Evolutionary conservation across 35 echinoderm and acorn worm species (phyloP), one percentile per base, ranked within the genome.

Genomic region (Ptychodera flava): DNA sequence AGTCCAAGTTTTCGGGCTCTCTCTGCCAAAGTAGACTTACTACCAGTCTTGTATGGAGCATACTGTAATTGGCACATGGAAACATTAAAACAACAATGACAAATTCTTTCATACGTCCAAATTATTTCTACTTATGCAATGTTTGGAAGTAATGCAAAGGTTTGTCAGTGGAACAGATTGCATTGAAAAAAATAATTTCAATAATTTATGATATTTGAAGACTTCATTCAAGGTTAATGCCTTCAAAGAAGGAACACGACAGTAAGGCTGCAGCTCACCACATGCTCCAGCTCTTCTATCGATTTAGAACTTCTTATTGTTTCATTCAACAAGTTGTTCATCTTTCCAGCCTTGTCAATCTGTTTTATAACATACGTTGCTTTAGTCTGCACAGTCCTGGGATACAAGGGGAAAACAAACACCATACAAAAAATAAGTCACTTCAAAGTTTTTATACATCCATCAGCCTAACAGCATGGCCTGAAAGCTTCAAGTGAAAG

Each of bases 11-110:
- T 86, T 37, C 88, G 91, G 1, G 95, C 95, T 90, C 95, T 84
- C 84, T 98, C 95, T 36, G 95, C 95, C 29, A 98, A 84, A 34
- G 95, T 90, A 16, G 87, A 90, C 90, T 98, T 98, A 22, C 85
- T 92, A 22, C 92, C 95, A 88, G 90, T 86, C 83, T 98, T 98
- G 36, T 86, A 98, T 28, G 95, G 90, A 30, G 88, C 81, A 92
- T 90, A 94, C 95, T 98, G 78, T 32, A 86, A 35, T 12, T 64
- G 45, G 22, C 29, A 93, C 31, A 78, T 83, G 35, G 14, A 15
- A 75, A 78, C 78, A 84, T 78, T 81, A 22, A 81, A 81, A 22
- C 79, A 81, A 81, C 12, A 16, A 81, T 15, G 15, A 81, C 79
- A 81, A 81, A 81, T 81, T 22, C 31, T 15, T 12, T 22, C 31